A percentile compares a stretch with the other conserved stretches of the same genome.
Evolutionary conservation across 2,888 invertebrate genomes (phyloP).

Genomic region (Agonopterix subpropinquella): DNA sequence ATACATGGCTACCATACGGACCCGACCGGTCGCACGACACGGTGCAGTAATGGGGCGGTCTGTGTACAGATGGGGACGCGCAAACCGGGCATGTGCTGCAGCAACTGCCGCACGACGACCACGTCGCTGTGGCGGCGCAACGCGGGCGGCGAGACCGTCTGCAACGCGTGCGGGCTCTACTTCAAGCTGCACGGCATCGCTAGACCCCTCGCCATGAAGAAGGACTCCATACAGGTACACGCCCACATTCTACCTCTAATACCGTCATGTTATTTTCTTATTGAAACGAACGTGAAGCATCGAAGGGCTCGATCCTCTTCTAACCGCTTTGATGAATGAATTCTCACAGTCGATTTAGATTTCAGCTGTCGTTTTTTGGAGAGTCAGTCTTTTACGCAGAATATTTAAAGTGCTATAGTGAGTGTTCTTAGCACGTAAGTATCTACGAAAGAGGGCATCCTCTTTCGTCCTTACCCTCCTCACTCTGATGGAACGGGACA

Average conservation of each 20-base stretch:
- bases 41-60: neutral
- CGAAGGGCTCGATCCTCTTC: neutral
- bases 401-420: no score
- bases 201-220: constrained; percentile 91
- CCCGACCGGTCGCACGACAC: neutral
- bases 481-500: no score
- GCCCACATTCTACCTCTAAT: no score
- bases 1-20: neutral
- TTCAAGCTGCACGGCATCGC: constrained; percentile 94
- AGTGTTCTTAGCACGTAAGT: no score
- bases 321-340: neutral
- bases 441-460: no score
- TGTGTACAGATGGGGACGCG: constrained; percentile 77
- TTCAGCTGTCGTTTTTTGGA: no score
- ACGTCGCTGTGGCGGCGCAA: constrained; percentile 88
- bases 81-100: constrained; percentile 88
- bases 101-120: constrained; percentile 91
- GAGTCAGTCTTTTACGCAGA: no score
- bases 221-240: constrained; percentile 67
- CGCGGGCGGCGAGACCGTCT: constrained; percentile 95
- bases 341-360: no score
- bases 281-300: neutral
- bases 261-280: neutral
- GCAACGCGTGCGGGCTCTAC: constrained; percentile 99
- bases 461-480: no score